These are phyloP conservation scores for Micrasema longulum DNA, from an alignment of 1,140 invertebrate species.

Conservation along the genomic window DNA sequence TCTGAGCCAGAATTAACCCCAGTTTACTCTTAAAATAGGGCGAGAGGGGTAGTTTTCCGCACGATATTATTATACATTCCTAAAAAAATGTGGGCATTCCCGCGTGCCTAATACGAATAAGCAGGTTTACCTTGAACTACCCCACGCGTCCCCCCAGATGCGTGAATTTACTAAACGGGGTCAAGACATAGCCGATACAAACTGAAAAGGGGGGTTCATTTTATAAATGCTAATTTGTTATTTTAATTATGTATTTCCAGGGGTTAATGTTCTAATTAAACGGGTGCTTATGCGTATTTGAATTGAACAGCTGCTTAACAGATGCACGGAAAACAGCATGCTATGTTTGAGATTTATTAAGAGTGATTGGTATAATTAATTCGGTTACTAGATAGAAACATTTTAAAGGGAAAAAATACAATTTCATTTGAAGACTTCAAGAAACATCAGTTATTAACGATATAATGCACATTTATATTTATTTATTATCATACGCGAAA, in stretches of 20 bases:
- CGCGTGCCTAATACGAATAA: conserved; percentile 2
- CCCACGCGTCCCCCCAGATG: neutral
- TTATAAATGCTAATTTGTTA: conserved; percentile 32
- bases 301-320: neutral
- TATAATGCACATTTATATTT: too few species aligned
- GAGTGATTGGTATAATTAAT: neutral
- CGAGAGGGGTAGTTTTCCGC: neutral
- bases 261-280: conserved; percentile 27
- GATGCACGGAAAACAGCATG: neutral
- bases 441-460: neutral
- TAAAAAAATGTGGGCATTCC: neutral
- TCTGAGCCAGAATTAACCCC: neutral
- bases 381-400: neutral
- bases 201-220: conserved; percentile 7
- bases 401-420: neutral
- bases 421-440: neutral
- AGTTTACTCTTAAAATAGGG: neutral
- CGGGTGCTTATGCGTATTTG: neutral
- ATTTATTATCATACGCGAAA: too few species aligned
- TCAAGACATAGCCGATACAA: conserved; percentile 18
- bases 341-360: conserved; percentile 1
- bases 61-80: neutral
- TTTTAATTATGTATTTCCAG: conserved; percentile 29
- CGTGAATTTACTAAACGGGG: conserved; percentile 21
- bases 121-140: conserved; percentile 7